Evolutionary conservation across 2,797 vertebrate genomes (phyloP), one percentile per base, ranked within the genome.

Genomic region (Iguana delicatissima): DNA sequence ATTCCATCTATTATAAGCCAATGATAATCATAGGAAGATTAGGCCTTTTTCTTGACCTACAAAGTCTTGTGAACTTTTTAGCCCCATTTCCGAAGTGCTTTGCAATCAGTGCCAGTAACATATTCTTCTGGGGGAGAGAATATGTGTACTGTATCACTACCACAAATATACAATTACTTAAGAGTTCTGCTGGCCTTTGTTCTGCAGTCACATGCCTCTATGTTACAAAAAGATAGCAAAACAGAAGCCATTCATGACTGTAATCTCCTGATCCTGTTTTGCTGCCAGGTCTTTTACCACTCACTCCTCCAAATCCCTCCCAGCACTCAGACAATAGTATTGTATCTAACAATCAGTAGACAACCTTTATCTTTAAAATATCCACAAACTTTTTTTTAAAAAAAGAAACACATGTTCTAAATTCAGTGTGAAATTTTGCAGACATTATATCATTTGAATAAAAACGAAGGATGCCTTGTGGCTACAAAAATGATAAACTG

Each of bases 241-340:
- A 42, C 38, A 81, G 89, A 86, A 5, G 0, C 29, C 50, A 72
- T 0, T 55, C 0, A 2, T 72, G 90, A 50, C 1, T 67, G 29
- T 46, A 92, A 92, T 89, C 80, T 50, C 6, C 42, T 59, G 0
- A 0, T 74, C 84, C 1, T 89, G 82, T 83, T 89, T 35, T 1
- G 1, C 26, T 62, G 90, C 81, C 64, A 90, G 24, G 42, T 86
- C 59, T 73, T 73, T 77, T 80, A 77, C 42, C 62, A 26, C 81
- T 69, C 24, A 26, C 20, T 13, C 13, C 24, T n/a, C 14, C 29
- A 2, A 50, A 52, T 83, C 57, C 35, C 86, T 92, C 89, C 88
- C 52, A 80, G 59, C 1, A 46, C 22, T 0, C 0, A 42, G 32
- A 80, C 46, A 24, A 22, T 0, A 0, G 35, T 0, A 86, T 62